Percentiles rank a stretch among this genome's conserved stretches.
phyloP scores from a whole-genome alignment of 2,888 invertebrate genomes.

The Thyatira batis region DNA sequence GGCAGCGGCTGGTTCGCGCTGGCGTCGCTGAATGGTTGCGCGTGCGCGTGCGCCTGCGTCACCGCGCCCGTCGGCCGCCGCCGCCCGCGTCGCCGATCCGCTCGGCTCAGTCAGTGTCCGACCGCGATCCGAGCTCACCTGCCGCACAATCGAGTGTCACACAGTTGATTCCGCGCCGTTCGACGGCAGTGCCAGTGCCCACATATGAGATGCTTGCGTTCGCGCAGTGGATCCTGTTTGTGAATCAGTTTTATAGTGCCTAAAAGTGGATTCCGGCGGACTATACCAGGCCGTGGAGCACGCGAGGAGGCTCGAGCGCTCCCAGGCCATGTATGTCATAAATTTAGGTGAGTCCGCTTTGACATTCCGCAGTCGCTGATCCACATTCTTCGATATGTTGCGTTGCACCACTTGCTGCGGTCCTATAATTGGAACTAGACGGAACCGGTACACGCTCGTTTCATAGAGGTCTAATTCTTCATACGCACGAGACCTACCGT shows the following conservation, averaged over 20 bases:
- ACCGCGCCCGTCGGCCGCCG: slow-evolving; percentile 23
- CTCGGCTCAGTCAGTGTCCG: slow-evolving; percentile 57
- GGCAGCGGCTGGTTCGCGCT: slow-evolving; percentile 22
- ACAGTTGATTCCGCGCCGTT: slow-evolving; percentile 49
- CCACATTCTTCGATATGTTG: slow-evolving; percentile 55
- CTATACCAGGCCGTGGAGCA: slow-evolving; percentile 79
- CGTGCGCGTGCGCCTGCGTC: slow-evolving; percentile 22
- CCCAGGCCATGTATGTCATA: slow-evolving; percentile 82
- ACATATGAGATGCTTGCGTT: slow-evolving; percentile 72
- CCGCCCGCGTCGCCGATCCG: slow-evolving; percentile 26
- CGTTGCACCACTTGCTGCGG: slow-evolving; percentile 40
- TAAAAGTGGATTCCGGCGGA: slow-evolving; percentile 80
- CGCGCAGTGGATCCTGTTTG: slow-evolving; percentile 70
- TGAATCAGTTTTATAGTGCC: slow-evolving; percentile 68
- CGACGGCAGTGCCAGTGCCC: slow-evolving; percentile 58
- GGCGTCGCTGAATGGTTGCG: slow-evolving; percentile 14
- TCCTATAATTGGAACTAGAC: slow-evolving; percentile 70
- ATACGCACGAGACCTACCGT: slow-evolving; percentile 22
- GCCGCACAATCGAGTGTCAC: slow-evolving; percentile 50
- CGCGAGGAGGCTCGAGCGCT: slow-evolving; percentile 78
- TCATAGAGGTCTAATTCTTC: slow-evolving; percentile 36
- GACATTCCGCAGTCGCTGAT: slow-evolving; percentile 50
- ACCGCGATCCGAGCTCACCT: slow-evolving; percentile 61
- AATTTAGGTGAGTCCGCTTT: slow-evolving; percentile 80
- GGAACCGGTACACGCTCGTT: slow-evolving; percentile 62